Conservation (phyloP, 1,140 invertebrate genomes). For the Uloborus diversus region DNA sequence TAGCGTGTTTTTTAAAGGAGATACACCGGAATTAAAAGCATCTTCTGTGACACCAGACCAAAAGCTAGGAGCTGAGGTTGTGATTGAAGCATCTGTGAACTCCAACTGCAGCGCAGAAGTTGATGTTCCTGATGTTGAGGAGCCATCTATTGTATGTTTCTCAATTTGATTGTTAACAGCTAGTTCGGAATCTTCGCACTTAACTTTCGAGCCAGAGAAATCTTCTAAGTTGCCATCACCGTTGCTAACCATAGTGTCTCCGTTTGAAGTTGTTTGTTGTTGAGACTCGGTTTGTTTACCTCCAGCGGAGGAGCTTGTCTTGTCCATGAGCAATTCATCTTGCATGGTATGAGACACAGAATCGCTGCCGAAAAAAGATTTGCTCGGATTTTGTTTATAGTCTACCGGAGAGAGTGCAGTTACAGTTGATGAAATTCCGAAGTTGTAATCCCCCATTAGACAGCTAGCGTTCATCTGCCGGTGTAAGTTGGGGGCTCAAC, state of each 20-base stretch:
- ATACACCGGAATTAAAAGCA: constrained; percentile 66
- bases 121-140: constrained; percentile 42
- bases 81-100: constrained; percentile 60
- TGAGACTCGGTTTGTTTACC: constrained; percentile 51
- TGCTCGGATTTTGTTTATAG: constrained; percentile 64
- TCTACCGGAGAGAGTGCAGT: constrained; percentile 66
- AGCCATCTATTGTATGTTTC: constrained; percentile 34
- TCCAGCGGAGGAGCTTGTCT: constrained; percentile 4
- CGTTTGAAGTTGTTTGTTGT: constrained; percentile 15
- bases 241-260: constrained; percentile 60
- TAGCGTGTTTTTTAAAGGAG: constrained; percentile 67
- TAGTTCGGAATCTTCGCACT: constrained; percentile 59
- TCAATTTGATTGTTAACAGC: constrained; percentile 38
- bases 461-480: constrained; percentile 15
- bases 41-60: constrained; percentile 67
- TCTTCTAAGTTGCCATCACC: constrained; percentile 57
- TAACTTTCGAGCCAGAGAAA: constrained; percentile 55
- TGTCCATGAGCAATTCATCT: constrained; percentile 69
- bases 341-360: constrained; percentile 69
- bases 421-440: constrained; percentile 63
- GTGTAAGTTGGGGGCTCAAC: background rate
- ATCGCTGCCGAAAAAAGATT: constrained; percentile 65
- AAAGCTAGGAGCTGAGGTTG: constrained; percentile 64
- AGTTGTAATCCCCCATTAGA: constrained; percentile 69
- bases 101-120: constrained; percentile 59